Evolutionary conservation across 2,888 invertebrate genomes (phyloP), one percentile per base, ranked within the genome.

Genomic region (Antitype chi): DNA sequence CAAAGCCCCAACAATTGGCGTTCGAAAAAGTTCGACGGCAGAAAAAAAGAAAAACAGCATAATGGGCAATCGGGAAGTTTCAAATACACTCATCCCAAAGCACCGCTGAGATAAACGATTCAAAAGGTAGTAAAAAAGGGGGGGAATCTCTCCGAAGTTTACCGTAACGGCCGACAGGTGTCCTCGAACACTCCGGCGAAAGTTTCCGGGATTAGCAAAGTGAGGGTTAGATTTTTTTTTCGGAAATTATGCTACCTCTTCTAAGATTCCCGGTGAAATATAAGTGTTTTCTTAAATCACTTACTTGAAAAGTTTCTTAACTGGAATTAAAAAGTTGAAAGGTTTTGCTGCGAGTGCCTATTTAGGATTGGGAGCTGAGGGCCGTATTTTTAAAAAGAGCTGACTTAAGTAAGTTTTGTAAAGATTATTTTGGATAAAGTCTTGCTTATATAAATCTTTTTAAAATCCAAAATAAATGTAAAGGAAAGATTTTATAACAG

Each of bases 1-100:
- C 67, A 62, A 84, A 82, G 71, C 83, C 82, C 81, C 63, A 87
- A 85, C 88, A 87, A 88, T 87, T 76, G 86, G 76, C 81, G 78
- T 82, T 88, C 64, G 83, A 73, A 84, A 88, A 88, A 88, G 83
- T 86, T 88, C 74, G 72, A 69, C 62, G 66, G 82, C 69, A 78
- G 64, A 85, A 89, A 87, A 89, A 87, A 85, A 87, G 90, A 91
- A 92, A 92, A 89, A 90, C 90, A 91, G 91, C 87, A 88, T 90
- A 91, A 93, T 91, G 90, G 91, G 90, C 93, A 92, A 93, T 94
- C 91, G 91, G 82, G 77, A 93, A 94, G 91, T 93, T 93, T 92
- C 84, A 87, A 91, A 93, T 91, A 91, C 92, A 93, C 92, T 91
- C 89, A 86, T 87, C 88, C 86, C 88, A 82, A 90, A 90, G 90